A percentile compares a stretch with the other conserved stretches of the same genome.
phyloP scores from a whole-genome alignment of 2,888 invertebrate species.

The Apotomis turbidana region DNA sequence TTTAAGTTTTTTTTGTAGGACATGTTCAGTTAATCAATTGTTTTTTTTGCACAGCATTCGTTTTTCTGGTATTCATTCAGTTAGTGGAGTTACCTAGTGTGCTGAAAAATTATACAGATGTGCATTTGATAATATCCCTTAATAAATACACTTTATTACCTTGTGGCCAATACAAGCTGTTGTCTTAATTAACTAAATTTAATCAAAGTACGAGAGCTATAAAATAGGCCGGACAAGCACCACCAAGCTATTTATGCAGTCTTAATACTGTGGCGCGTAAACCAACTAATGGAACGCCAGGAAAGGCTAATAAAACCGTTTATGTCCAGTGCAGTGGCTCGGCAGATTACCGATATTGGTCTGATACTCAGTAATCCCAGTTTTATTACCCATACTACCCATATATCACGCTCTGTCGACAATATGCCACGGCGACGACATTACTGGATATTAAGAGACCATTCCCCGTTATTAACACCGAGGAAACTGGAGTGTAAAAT shows the following conservation, averaged over 20 bases:
- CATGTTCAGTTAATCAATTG: too few species aligned
- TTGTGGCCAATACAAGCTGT: background rate
- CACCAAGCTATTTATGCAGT: constrained; percentile 22
- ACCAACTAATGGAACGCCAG: constrained; percentile 55
- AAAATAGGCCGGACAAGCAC: constrained; percentile 13
- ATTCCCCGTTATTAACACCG: constrained; percentile 48
- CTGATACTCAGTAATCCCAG: constrained; percentile 45
- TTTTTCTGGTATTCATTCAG: too few species aligned
- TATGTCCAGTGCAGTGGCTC: constrained; percentile 58
- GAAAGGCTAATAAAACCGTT: constrained; percentile 67
- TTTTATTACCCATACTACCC: constrained; percentile 31
- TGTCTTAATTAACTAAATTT: constrained; percentile 22
- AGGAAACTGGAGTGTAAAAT: constrained; percentile 48
- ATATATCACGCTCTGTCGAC: constrained; percentile 25
- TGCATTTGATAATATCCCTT: too few species aligned
- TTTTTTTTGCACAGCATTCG: too few species aligned
- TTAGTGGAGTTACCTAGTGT: too few species aligned
- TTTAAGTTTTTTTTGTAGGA: too few species aligned
- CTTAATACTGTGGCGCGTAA: constrained; percentile 40
- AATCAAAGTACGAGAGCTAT: constrained; percentile 23
- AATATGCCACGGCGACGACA: constrained; percentile 29
- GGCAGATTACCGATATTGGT: constrained; percentile 57
- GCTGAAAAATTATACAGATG: too few species aligned
- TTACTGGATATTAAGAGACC: constrained; percentile 45
- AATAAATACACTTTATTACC: background rate